Percentiles rank a stretch among this genome's conserved stretches.
phyloP scores from a whole-genome alignment of 2,888 invertebrate species.

The Eupeodes luniger region DNA sequence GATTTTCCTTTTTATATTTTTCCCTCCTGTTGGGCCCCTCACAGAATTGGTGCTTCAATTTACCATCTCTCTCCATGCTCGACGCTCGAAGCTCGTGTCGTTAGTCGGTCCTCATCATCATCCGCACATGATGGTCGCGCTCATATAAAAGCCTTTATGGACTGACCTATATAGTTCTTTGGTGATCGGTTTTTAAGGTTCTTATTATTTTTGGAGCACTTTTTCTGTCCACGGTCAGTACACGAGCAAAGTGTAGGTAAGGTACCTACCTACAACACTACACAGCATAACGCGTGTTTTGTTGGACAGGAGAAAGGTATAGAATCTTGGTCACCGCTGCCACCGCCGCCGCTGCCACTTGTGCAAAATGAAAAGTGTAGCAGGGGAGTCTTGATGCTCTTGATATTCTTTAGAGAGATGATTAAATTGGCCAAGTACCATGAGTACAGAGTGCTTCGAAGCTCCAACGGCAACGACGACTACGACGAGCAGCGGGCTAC shows the following conservation, averaged over 20 bases:
- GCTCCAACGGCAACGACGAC: neutral
- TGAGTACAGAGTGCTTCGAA: neutral
- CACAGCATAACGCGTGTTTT: conserved; percentile 5
- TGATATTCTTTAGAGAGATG: conserved; percentile 50
- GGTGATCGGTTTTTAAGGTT: conserved; percentile 63
- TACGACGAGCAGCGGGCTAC: conserved; percentile 1
- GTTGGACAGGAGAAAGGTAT: conserved; percentile 61
- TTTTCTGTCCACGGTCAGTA: conserved; percentile 11
- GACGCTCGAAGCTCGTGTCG: neutral
- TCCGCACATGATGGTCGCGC: conserved; percentile 36
- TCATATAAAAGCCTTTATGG: conserved; percentile 38
- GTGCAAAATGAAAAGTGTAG: conserved; percentile 66
- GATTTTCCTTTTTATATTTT: conserved; percentile 51
- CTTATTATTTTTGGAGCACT: conserved; percentile 54
- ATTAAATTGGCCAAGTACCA: conserved; percentile 69
- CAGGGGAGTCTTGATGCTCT: conserved; percentile 50
- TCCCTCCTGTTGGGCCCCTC: conserved; percentile 7
- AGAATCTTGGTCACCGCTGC: conserved; percentile 16
- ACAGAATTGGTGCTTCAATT: neutral
- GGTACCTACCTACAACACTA: neutral
- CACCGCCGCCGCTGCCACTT: neutral
- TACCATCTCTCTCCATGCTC: conserved; percentile 4
- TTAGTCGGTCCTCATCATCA: conserved; percentile 10
- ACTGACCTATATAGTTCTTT: conserved; percentile 60
- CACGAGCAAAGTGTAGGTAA: neutral